These are phyloP conservation scores for Diadromus collaris DNA, from an alignment of 2,888 invertebrate species.

Conservation along the genomic window DNA sequence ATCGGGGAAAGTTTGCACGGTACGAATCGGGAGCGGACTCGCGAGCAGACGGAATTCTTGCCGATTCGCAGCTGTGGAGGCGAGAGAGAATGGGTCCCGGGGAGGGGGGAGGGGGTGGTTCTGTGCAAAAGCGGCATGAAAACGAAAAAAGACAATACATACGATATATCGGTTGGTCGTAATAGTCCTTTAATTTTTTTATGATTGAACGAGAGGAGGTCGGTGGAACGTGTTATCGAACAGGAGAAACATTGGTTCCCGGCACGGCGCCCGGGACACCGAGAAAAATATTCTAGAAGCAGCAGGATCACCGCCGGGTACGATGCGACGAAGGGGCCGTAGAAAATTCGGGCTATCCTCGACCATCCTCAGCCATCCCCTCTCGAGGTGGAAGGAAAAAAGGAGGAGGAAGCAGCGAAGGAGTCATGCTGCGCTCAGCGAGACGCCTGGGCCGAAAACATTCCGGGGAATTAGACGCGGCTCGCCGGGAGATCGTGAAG, in stretches of 20 bases:
- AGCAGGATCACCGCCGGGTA: conserved; percentile 33
- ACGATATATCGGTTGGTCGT: conserved; percentile 49
- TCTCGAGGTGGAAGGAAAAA: conserved; percentile 36
- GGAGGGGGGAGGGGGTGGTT: too few species aligned
- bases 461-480: conserved; percentile 78
- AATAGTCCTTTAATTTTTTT: conserved; percentile 42
- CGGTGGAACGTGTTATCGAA: conserved; percentile 54
- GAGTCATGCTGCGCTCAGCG: conserved; percentile 78
- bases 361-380: conserved; percentile 16
- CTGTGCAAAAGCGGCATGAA: conserved; percentile 27
- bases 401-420: conserved; percentile 58
- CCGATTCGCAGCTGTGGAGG: conserved; percentile 31
- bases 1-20: conserved; percentile 61
- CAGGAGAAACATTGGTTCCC: conserved; percentile 50
- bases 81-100: conserved; percentile 4
- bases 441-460: conserved; percentile 77
- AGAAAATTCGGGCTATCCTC: conserved; percentile 67
- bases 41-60: conserved; percentile 39
- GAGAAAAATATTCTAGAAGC: conserved; percentile 25
- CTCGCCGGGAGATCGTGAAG: conserved; percentile 70
- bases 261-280: conserved; percentile 28
- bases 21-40: conserved; percentile 17
- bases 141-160: conserved; percentile 40
- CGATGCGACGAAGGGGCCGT: conserved; percentile 34
- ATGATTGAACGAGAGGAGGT: conserved; percentile 45